A percentile compares a stretch with the other conserved stretches of the same genome.
These are phyloP conservation scores for Chouioia cunea DNA, from an alignment of 2,888 invertebrate species.

Conservation along the genomic window DNA sequence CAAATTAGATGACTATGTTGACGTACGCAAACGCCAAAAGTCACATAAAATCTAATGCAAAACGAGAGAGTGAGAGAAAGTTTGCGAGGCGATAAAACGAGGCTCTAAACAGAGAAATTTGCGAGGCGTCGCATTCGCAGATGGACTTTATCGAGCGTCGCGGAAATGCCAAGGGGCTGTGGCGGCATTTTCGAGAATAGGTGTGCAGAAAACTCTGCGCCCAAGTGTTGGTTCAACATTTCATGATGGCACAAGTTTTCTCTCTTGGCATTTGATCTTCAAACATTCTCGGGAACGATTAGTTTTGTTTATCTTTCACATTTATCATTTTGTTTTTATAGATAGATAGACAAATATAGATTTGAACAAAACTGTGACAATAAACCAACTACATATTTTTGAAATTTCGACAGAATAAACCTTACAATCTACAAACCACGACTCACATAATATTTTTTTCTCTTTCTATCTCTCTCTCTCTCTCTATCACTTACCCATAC, in stretches of 20 bases:
- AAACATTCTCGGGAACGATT: no score
- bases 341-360: no score
- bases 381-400: no score
- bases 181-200: constrained; percentile 33
- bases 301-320: constrained; percentile 12
- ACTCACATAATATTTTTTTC: no score
- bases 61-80: neutral
- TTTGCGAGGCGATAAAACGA: constrained; percentile 33
- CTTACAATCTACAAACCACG: no score
- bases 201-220: constrained; percentile 34
- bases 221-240: neutral
- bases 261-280: no score
- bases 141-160: constrained; percentile 47
- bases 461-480: constrained; percentile 31
- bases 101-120: constrained; percentile 43
- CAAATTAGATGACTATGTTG: neutral
- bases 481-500: constrained; percentile 31
- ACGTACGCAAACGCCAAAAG: neutral
- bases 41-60: neutral
- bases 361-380: no score
- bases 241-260: no score
- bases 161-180: constrained; percentile 22
- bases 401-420: no score
- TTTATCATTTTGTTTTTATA: no score
- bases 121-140: constrained; percentile 40